A percentile compares a stretch with the other conserved stretches of the same genome.
Evolutionary conservation across 1,140 invertebrate genomes (phyloP).

Genomic region (Dryas iulia): DNA sequence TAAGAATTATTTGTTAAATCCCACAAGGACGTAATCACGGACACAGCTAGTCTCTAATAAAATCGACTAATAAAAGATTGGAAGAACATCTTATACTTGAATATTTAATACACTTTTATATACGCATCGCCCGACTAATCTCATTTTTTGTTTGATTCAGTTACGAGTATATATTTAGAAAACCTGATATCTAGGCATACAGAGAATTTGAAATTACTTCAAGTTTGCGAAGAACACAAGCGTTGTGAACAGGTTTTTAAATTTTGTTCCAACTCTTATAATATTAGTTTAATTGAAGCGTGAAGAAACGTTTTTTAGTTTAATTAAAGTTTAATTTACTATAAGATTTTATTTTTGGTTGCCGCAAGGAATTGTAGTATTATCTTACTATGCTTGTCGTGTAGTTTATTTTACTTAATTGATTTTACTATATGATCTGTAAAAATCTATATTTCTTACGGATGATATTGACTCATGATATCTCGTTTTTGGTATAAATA

Average conservation of each 20-base stretch:
- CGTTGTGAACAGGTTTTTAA: constrained; percentile 4
- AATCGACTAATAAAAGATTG: no score
- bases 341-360: not conserved
- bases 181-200: constrained; percentile 14
- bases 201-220: constrained; percentile 8
- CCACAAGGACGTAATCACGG: no score
- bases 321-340: not conserved
- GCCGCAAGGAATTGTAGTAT: not conserved
- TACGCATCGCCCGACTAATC: not conserved
- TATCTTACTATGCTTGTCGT: no score
- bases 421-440: no score
- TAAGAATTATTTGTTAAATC: no score
- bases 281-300: not conserved
- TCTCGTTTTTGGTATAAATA: no score
- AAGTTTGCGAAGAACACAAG: not conserved
- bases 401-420: no score
- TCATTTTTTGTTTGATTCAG: not conserved
- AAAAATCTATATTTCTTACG: no score
- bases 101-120: not conserved
- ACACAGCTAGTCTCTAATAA: no score
- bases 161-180: not conserved
- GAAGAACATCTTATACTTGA: no score
- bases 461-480: no score
- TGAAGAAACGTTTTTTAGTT: not conserved
- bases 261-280: not conserved